A percentile compares a stretch with the other conserved stretches of the same genome.
Evolutionary conservation across 2,113 vertebrate genomes (phyloP).

Genomic region (Alaudala cheleensis): DNA sequence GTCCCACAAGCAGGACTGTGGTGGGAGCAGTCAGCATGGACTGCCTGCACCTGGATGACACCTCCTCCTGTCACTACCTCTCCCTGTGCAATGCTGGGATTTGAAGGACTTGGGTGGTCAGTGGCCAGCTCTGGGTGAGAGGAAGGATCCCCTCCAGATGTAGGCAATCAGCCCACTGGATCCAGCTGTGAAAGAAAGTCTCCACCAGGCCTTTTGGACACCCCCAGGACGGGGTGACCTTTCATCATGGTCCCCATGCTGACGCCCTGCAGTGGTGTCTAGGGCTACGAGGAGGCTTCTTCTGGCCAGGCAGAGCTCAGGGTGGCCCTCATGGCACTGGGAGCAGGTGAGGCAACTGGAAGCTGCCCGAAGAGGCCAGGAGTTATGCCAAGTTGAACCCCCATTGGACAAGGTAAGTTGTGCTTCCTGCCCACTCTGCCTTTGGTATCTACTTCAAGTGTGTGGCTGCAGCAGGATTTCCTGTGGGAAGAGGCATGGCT

Average conservation of each 20-base stretch:
- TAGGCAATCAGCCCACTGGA: neutral
- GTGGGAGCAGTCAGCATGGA: neutral
- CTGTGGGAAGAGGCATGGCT: neutral
- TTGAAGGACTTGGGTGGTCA: neutral
- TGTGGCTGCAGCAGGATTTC: neutral
- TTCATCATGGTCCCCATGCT: neutral
- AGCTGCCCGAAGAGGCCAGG: neutral
- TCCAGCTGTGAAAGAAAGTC: neutral
- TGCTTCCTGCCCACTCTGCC: no score
- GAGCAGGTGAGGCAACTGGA: neutral
- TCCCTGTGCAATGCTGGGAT: neutral
- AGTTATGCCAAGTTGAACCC: neutral
- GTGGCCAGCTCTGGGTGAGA: neutral
- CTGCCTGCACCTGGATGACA: no score
- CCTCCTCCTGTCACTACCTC: neutral
- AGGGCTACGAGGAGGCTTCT: neutral
- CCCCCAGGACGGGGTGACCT: fast-evolving
- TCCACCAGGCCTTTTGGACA: neutral
- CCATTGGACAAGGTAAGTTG: neutral
- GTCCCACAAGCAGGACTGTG: neutral
- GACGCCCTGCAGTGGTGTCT: neutral
- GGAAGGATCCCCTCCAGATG: fast-evolving
- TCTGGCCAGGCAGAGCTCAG: neutral
- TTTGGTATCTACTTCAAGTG: neutral
- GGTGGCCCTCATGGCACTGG: no score